Evolutionary conservation across 2,797 vertebrate species (phyloP).

Genomic region (Mormyrus hasselquistii): DNA sequence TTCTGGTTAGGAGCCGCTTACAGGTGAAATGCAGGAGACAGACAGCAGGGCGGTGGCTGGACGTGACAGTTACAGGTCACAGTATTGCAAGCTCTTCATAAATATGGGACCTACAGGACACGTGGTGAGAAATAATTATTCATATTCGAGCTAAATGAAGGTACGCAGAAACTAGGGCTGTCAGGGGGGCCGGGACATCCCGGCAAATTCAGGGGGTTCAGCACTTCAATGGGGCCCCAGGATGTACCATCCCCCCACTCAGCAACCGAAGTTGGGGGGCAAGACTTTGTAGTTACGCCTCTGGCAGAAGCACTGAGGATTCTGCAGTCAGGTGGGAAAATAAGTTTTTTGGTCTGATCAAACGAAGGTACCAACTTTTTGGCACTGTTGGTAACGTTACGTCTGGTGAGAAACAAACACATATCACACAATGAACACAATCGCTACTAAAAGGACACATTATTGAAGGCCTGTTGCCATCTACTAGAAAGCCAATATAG

Average conservation of each 20-base stretch:
- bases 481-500: not conserved
- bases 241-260: not conserved
- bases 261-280: not conserved
- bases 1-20: not conserved
- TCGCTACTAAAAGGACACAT: not conserved
- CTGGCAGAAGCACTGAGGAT: not conserved
- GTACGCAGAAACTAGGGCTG: not conserved
- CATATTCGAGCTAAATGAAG: not conserved
- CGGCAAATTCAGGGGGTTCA: not conserved
- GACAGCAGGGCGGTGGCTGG: not conserved
- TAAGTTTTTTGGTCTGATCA: not conserved
- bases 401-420: not conserved
- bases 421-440: not conserved
- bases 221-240: not conserved
- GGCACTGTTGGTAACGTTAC: not conserved
- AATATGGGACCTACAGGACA: not conserved
- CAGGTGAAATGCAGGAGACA: not conserved
- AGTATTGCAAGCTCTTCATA: not conserved
- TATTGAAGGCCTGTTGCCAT: not conserved
- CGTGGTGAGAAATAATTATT: not conserved
- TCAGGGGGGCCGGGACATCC: not conserved
- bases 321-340: not conserved
- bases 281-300: not conserved
- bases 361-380: not conserved
- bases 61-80: not conserved